A percentile compares a stretch with the other conserved stretches of the same genome.
Conservation (phyloP, 2,113 vertebrate genomes). For the Callipepla squamata region DNA sequence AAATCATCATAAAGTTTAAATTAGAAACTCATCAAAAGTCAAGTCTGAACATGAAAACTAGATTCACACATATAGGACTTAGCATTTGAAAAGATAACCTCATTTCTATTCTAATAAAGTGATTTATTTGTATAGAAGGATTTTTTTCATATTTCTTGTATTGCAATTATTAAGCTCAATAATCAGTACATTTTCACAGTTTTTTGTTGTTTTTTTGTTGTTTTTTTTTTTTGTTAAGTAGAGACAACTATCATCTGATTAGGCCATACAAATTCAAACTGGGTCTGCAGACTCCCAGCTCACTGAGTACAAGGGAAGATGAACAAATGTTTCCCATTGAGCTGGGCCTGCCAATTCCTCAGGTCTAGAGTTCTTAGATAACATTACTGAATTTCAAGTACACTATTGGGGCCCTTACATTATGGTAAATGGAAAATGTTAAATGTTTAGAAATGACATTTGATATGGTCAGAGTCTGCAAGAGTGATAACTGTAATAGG, state of each 20-base stretch:
- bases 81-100: constrained; percentile 32
- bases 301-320: neutral
- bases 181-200: neutral
- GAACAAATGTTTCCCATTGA: neutral
- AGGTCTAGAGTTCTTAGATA: neutral
- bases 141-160: constrained; percentile 10
- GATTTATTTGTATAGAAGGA: constrained; percentile 44
- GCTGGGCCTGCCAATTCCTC: neutral
- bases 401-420: neutral
- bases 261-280: neutral
- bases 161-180: neutral
- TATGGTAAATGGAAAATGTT: neutral
- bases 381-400: neutral
- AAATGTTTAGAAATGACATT: neutral
- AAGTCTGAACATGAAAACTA: constrained; percentile 47
- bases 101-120: constrained; percentile 36
- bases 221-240: neutral
- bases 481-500: neutral
- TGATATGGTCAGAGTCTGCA: neutral
- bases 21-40: constrained; percentile 60
- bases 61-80: constrained; percentile 39
- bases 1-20: constrained; percentile 56
- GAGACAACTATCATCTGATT: neutral
- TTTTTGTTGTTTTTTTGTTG: too few relatives aligned
- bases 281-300: neutral